Conservation (phyloP, 2,888 invertebrate species). For the Drosophila kambysellisi region DNA sequence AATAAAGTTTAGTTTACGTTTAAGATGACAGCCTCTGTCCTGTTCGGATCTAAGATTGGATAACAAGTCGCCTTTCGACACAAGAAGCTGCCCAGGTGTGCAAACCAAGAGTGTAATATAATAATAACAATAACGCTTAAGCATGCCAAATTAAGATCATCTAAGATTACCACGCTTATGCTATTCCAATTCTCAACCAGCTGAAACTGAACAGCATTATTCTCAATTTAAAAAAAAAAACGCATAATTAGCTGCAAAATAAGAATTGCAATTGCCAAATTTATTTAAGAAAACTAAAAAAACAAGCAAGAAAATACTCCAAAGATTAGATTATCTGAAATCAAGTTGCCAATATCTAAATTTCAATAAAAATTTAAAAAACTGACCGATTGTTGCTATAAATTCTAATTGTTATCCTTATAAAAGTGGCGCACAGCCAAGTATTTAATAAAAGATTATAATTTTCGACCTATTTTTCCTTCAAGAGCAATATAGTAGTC, state of each 20-base stretch:
- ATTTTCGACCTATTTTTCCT: not conserved
- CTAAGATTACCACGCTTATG: slow-evolving; percentile 17
- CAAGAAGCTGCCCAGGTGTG: slow-evolving; percentile 14
- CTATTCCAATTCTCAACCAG: not conserved
- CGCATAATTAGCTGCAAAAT: not conserved
- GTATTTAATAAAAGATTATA: not conserved
- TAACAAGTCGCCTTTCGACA: slow-evolving; percentile 9
- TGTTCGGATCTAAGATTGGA: slow-evolving; percentile 19
- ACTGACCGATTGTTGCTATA: not conserved
- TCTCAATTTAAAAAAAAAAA: not conserved
- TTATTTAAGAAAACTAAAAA: not conserved
- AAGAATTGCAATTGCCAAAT: not conserved
- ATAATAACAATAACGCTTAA: slow-evolving; percentile 22
- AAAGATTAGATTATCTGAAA: not conserved
- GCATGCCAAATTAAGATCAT: slow-evolving; percentile 42
- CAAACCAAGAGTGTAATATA: slow-evolving; percentile 43
- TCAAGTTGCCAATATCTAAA: not conserved
- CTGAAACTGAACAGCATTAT: not conserved
- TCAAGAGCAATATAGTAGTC: not conserved
- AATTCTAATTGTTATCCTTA: not conserved
- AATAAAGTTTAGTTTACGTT: slow-evolving; percentile 51
- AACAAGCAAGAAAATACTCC: not conserved
- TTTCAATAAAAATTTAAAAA: too few species aligned
- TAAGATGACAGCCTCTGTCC: slow-evolving; percentile 2
- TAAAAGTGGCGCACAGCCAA: not conserved